Base-by-base conservation (phyloP, 2,888 invertebrate genomes). In the Pachydiplax longipennis region DNA sequence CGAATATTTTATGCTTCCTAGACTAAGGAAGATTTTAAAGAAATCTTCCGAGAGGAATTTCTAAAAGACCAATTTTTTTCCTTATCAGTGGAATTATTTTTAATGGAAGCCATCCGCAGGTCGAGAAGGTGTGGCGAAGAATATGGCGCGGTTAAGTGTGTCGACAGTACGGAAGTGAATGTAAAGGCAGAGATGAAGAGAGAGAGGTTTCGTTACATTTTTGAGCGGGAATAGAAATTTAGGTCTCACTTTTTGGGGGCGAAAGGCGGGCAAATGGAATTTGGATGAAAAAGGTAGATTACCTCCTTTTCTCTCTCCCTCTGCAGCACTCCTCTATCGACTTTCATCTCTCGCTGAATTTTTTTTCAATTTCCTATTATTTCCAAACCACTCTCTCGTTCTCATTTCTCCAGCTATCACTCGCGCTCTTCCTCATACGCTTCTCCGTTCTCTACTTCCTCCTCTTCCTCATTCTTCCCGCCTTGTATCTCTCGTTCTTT, bases 291-390 rank as follows among this genome's bases (percentile, higher is more conserved):
- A 58, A 37, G 87, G 87, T 87, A 61, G 87, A 65, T 87, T 65
- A 53, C 87, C 40, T n/a, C 65, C 65, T 65, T 25, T 13, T 58
- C 22, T 35, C 58, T 13, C 22, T 61, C n/a, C 37, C 35, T 18
- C 48, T 35, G 35, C 31, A 83, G 6, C 37, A 61, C 87, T 87
- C 87, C 87, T 35, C 58, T 61, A 58, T 87, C 87, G 87, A 87
- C 87, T 61, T 87, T 87, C 58, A 65, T 61, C 87, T 87, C 87
- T 31, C 73, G 73, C 25, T 73, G 87, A 61, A 61, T 37, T 87
- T 87, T 87, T 87, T 87, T 87, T 87, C 87, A 87, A 87, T 87
- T 87, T 87, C 87, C 61, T 87, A 87, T 87, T 87, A 87, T 87
- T 61, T 61, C 37, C n/a, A 61, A 87, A 87, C 58, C 87, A 87